Percentiles rank a stretch among this genome's conserved stretches.
Evolutionary conservation across 2,797 vertebrate genomes (phyloP).

Genomic region (Champsocephalus esox): DNA sequence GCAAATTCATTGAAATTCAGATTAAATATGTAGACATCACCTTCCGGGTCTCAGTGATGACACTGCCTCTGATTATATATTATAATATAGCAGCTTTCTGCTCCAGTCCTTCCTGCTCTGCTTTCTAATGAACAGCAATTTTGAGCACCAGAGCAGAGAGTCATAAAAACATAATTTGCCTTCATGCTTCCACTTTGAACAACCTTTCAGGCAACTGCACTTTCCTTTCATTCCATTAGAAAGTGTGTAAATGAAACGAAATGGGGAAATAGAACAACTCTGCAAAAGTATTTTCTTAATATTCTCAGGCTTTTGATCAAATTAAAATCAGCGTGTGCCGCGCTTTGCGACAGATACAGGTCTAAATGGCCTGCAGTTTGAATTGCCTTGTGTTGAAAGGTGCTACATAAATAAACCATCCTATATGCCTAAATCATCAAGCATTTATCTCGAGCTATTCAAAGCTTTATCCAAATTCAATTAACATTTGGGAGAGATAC

Average conservation of each 20-base stretch:
- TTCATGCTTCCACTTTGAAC: slow-evolving; percentile 57
- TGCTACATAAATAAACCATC: too few relatives aligned
- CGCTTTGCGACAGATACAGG: slow-evolving; percentile 25
- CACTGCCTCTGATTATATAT: slow-evolving; percentile 36
- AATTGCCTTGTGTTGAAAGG: too few relatives aligned
- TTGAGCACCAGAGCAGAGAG: slow-evolving; percentile 53
- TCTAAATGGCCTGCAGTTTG: not conserved
- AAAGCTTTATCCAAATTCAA: slow-evolving; percentile 58
- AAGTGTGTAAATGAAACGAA: slow-evolving; percentile 37
- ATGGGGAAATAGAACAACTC: slow-evolving; percentile 35
- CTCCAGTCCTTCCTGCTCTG: slow-evolving; percentile 27
- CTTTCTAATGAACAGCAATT: slow-evolving; percentile 50
- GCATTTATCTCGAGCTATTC: slow-evolving; percentile 42
- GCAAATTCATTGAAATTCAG: slow-evolving; percentile 43
- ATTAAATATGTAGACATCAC: slow-evolving; percentile 46
- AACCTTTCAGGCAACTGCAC: slow-evolving; percentile 49
- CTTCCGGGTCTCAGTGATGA: slow-evolving; percentile 37
- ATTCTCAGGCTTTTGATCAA: slow-evolving; percentile 48
- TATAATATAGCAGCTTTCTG: slow-evolving; percentile 24
- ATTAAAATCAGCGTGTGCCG: slow-evolving; percentile 53
- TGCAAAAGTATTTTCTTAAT: slow-evolving; percentile 43
- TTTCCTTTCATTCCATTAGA: slow-evolving; percentile 57
- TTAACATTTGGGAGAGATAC: slow-evolving; percentile 63
- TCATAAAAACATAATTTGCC: slow-evolving; percentile 61
- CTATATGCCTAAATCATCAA: slow-evolving; percentile 20